These are phyloP conservation scores for Lophotriccus pileatus DNA, from an alignment of 2,797 vertebrate species.

Conservation along the genomic window DNA sequence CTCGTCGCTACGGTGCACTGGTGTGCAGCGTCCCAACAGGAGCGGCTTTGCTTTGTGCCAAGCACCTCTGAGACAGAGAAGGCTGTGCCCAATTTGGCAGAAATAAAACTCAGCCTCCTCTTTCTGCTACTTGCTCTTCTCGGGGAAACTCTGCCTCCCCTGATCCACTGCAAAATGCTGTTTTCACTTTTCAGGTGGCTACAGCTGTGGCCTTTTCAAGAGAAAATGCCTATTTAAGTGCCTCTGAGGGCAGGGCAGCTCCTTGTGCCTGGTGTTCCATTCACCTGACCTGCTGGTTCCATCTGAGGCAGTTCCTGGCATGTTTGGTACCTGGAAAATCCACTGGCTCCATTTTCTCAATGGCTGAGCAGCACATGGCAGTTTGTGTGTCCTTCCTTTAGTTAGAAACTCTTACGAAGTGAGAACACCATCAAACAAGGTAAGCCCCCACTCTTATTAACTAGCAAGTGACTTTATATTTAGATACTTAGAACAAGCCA, in stretches of 20 bases:
- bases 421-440: slow-evolving; percentile 41
- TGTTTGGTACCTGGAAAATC: background rate
- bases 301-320: background rate
- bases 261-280: background rate
- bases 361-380: background rate
- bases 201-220: background rate
- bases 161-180: background rate
- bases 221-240: slow-evolving; percentile 5
- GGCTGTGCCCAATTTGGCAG: background rate
- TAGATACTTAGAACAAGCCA: slow-evolving; percentile 23
- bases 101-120: slow-evolving; percentile 2
- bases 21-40: background rate
- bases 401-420: slow-evolving; percentile 48
- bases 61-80: background rate
- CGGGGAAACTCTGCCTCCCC: background rate
- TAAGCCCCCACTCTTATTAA: slow-evolving; percentile 43
- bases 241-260: background rate
- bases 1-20: background rate
- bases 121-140: background rate
- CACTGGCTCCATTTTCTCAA: slow-evolving; percentile 19
- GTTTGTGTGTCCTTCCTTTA: slow-evolving; percentile 20
- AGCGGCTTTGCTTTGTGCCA: background rate
- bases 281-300: background rate
- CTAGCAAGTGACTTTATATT: slow-evolving; percentile 31
- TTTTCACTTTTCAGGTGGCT: background rate